phyloP scores from a whole-genome alignment of 2,797 vertebrate species.

The Pangasius mekongensis region DNA sequence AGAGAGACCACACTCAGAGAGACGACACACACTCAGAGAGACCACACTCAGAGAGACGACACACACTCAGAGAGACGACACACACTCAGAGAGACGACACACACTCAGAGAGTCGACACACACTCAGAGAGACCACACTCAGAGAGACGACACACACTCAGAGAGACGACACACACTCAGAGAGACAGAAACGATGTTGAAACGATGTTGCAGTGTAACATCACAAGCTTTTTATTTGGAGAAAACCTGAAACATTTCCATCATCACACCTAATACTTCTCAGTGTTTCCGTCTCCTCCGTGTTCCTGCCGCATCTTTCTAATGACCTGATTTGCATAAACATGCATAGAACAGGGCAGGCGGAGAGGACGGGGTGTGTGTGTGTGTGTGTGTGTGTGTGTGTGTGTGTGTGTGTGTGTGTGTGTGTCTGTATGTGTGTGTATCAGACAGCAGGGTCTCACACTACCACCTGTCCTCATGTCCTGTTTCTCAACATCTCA shows the following conservation, averaged over 20 bases:
- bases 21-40: not conserved
- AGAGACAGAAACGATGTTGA: not conserved
- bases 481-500: constrained; percentile 13
- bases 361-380: constrained; percentile 33
- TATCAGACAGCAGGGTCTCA: constrained; percentile 10
- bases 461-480: constrained; percentile 12
- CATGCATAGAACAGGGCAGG: constrained; percentile 59
- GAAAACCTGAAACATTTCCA: not conserved
- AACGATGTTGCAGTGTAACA: not conserved
- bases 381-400: constrained; percentile 4
- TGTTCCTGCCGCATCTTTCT: constrained; percentile 63
- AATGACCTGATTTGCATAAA: constrained; percentile 76
- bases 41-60: too few species aligned
- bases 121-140: not conserved
- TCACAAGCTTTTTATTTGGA: not conserved
- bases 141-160: not conserved
- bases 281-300: constrained; percentile 17
- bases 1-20: not conserved
- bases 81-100: not conserved
- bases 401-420: not conserved
- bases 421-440: not conserved
- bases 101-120: too few species aligned
- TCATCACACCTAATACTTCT: not conserved
- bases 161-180: not conserved
- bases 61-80: too few species aligned